Evolutionary conservation across 2,113 vertebrate species (phyloP).

Genomic region (Megaptera novaeangliae): DNA sequence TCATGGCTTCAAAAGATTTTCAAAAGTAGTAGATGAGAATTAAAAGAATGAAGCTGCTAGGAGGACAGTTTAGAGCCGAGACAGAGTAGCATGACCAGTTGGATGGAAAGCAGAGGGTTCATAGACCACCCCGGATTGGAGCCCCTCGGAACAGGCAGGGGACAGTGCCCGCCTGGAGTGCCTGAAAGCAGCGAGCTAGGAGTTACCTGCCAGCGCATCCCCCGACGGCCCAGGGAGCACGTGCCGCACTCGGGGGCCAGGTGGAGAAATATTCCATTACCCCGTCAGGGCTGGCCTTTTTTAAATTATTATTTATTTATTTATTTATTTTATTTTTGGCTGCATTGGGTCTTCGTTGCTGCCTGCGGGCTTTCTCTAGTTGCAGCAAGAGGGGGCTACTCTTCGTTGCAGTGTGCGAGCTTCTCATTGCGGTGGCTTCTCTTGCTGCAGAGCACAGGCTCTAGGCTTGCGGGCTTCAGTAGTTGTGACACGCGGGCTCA

Average conservation of each 20-base stretch:
- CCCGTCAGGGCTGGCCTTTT: background rate
- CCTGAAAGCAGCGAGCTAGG: background rate
- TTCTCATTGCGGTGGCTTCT: too few species aligned
- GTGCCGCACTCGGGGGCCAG: background rate
- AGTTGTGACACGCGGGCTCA: too few species aligned
- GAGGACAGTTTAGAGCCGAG: conserved; percentile 62
- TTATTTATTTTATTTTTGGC: too few species aligned
- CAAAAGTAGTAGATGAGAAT: background rate
- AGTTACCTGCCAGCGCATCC: background rate
- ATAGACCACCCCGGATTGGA: background rate
- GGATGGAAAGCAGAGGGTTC: background rate
- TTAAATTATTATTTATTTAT: too few species aligned
- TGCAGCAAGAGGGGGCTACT: too few species aligned
- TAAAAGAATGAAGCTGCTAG: background rate
- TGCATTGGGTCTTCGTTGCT: too few species aligned
- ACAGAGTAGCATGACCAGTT: background rate
- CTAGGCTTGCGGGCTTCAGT: too few species aligned
- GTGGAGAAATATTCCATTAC: conserved; percentile 37
- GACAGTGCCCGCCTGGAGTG: background rate
- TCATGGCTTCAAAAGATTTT: background rate
- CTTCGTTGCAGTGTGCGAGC: too few species aligned
- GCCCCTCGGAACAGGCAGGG: background rate
- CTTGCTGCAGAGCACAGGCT: too few species aligned
- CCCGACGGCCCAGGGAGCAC: background rate
- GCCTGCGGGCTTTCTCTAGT: too few species aligned